Conservation (phyloP, 2,888 invertebrate species). For the Ametastegia equiseti region DNA sequence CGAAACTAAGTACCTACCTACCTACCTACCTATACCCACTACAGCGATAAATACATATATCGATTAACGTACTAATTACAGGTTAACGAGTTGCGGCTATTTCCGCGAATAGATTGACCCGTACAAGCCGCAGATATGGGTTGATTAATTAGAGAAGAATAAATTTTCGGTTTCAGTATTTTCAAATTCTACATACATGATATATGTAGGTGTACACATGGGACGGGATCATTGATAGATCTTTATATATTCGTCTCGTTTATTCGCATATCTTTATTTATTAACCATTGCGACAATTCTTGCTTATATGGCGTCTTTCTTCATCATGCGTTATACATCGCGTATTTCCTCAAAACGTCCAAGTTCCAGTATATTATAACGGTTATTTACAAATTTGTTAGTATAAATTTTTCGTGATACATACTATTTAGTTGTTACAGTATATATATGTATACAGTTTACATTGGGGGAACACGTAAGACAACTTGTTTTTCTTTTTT, state of each 20-base stretch:
- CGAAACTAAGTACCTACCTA: too few relatives aligned
- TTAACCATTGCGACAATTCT: conserved; percentile 25
- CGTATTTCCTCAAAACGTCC: conserved; percentile 14
- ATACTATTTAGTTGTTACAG: conserved; percentile 31
- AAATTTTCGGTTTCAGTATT: not conserved
- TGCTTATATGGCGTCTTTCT: conserved; percentile 1
- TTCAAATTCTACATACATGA: too few relatives aligned
- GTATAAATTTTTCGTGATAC: conserved; percentile 29
- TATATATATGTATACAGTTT: not conserved
- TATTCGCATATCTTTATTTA: conserved; percentile 39
- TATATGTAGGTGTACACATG: too few relatives aligned
- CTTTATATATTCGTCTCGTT: not conserved
- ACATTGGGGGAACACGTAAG: conserved; percentile 28
- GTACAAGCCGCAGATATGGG: not conserved
- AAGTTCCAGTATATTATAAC: conserved; percentile 6
- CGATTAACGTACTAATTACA: not conserved
- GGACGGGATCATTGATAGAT: too few relatives aligned
- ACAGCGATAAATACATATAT: not conserved
- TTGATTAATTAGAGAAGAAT: not conserved
- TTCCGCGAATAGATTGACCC: not conserved
- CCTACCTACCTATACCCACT: not conserved
- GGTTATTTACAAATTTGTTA: conserved; percentile 42
- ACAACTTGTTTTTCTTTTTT: not conserved
- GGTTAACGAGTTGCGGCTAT: not conserved
- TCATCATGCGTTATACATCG: not conserved